phyloP scores from a whole-genome alignment of 1,140 invertebrate species.

The Acyrthosiphon pisum region DNA sequence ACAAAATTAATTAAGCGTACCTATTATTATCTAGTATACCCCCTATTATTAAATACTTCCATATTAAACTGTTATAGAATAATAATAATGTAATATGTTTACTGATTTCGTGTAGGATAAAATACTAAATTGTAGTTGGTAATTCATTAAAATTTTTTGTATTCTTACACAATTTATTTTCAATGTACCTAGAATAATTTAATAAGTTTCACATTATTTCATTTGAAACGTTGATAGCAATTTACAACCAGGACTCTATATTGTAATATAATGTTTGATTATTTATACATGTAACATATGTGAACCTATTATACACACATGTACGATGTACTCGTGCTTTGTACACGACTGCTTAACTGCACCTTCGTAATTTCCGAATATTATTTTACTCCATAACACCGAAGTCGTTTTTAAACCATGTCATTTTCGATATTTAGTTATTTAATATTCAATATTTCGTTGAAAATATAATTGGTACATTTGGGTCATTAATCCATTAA shows the following conservation, averaged over 20 bases:
- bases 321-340: neutral
- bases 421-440: neutral
- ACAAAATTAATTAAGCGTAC: neutral
- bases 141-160: neutral
- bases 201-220: neutral
- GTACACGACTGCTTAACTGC: neutral
- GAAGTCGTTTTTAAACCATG: neutral
- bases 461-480: neutral
- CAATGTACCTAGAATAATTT: neutral
- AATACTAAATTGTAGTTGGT: neutral
- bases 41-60: neutral
- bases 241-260: neutral
- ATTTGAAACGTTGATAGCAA: neutral
- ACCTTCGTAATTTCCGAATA: neutral
- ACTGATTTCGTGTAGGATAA: neutral
- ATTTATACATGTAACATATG: neutral
- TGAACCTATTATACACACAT: neutral
- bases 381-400: neutral
- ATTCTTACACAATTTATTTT: neutral
- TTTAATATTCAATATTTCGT: slow-evolving; percentile 7
- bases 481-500: neutral
- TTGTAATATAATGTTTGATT: neutral
- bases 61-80: neutral
- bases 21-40: neutral
- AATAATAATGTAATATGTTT: neutral